Percentiles rank a stretch among this genome's conserved stretches.
Conservation (phyloP, 64 coral and sea anemone species). For the Pocillopora damicornis region DNA sequence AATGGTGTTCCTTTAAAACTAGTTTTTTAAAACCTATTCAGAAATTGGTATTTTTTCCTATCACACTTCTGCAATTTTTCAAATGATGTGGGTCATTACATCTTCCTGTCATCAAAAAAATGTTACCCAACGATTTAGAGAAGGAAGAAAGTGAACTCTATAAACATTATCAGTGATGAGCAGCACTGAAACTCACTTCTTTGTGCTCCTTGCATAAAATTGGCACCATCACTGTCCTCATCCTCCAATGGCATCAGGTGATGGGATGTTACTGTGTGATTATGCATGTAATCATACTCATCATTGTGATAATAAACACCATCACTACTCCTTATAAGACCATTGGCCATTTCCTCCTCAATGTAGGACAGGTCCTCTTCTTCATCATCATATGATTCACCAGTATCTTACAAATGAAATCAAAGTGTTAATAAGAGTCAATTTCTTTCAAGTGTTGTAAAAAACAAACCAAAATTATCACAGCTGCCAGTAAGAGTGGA, state of each 20-base stretch:
- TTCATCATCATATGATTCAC: constrained; percentile 83
- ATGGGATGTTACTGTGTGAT: background rate
- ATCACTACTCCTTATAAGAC: constrained; percentile 9
- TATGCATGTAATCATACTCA: background rate
- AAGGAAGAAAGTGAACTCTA: no score
- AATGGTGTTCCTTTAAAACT: no score
- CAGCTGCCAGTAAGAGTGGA: no score
- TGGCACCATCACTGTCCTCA: constrained; percentile 12
- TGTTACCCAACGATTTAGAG: no score
- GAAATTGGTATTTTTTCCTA: no score
- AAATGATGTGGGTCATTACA: no score
- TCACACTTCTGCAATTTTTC: no score
- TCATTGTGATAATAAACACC: background rate
- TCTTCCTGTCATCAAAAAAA: no score
- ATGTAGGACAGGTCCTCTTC: constrained; percentile 41
- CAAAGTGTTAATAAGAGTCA: background rate
- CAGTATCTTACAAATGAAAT: constrained; percentile 55
- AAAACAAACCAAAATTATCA: no score
- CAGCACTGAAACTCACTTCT: background rate
- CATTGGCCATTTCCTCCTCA: background rate
- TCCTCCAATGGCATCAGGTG: constrained; percentile 19
- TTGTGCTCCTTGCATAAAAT: constrained; percentile 27
- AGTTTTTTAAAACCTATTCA: no score
- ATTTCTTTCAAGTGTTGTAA: no score
- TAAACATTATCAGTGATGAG: no score